phyloP scores from a whole-genome alignment of 2,113 vertebrate species.

The Tetraodon nigroviridis region DNA sequence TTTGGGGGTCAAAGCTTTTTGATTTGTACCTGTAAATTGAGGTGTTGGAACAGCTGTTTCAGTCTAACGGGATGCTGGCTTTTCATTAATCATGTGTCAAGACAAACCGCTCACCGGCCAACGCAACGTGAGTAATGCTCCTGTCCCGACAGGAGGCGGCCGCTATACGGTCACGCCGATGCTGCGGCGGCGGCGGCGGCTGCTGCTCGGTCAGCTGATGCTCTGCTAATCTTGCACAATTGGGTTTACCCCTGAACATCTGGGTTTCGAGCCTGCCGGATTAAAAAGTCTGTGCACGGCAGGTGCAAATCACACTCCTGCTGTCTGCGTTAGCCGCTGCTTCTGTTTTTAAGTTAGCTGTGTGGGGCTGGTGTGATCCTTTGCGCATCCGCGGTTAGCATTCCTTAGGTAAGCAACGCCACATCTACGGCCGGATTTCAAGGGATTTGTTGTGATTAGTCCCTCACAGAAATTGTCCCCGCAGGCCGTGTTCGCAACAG shows the following conservation, averaged over 20 bases:
- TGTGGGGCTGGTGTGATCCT: too few species aligned
- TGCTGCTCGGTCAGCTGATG: constrained; percentile 28
- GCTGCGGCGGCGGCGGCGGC: not conserved
- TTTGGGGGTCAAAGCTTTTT: too few species aligned
- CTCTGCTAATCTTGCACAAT: constrained; percentile 49
- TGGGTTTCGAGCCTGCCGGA: constrained; percentile 33
- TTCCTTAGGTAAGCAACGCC: too few species aligned
- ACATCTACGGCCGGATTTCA: constrained; percentile 48
- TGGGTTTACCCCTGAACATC: constrained; percentile 43
- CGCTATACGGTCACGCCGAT: constrained; percentile 2
- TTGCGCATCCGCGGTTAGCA: too few species aligned
- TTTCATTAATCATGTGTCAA: too few species aligned
- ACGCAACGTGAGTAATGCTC: constrained; percentile 26
- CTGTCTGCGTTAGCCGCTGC: not conserved
- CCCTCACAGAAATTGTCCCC: constrained; percentile 43
- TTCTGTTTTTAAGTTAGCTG: constrained; percentile 5
- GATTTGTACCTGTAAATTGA: too few species aligned
- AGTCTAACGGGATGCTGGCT: too few species aligned
- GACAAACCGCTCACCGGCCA: too few species aligned
- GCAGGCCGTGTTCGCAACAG: constrained; percentile 28
- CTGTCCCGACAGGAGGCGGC: constrained; percentile 13
- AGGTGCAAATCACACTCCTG: constrained; percentile 22
- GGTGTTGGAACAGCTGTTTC: too few species aligned
- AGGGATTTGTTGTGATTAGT: constrained; percentile 61
- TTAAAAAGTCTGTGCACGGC: constrained; percentile 34